These are phyloP conservation scores for Allochrocebus solatus DNA, from an alignment of 2,797 vertebrate genomes.

Conservation along the genomic window DNA sequence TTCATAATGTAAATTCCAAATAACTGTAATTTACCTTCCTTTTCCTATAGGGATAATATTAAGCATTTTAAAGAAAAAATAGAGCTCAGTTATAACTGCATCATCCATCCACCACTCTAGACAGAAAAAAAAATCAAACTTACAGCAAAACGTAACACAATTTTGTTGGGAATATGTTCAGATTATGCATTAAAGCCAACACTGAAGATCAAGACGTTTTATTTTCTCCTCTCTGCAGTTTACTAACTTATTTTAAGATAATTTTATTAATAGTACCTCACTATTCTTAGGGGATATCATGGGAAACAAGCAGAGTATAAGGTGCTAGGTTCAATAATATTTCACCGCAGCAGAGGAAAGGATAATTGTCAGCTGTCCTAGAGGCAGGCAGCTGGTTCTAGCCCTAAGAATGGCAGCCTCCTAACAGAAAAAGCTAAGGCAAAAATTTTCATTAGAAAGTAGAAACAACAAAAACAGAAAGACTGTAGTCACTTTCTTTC, in stretches of 20 bases:
- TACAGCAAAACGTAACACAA: neutral
- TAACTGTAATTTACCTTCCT: neutral
- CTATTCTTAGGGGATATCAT: neutral
- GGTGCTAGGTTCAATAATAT: neutral
- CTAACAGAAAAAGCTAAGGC: neutral
- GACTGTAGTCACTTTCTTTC: neutral
- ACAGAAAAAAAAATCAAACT: neutral
- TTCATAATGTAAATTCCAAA: neutral
- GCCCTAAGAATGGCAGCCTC: neutral
- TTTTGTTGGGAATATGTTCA: neutral
- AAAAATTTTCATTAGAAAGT: neutral
- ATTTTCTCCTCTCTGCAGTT: neutral
- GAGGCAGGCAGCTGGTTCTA: neutral
- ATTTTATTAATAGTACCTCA: neutral
- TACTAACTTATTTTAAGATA: neutral
- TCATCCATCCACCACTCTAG: fast-evolving
- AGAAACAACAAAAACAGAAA: neutral
- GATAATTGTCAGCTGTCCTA: neutral
- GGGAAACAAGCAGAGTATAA: neutral
- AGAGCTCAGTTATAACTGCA: neutral
- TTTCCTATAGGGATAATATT: neutral
- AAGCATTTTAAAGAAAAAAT: neutral
- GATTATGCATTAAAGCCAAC: neutral
- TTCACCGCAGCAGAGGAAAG: neutral
- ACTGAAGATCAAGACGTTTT: neutral